Conservation (phyloP, 2,888 invertebrate genomes). For the Ganaspis brasiliensis region DNA sequence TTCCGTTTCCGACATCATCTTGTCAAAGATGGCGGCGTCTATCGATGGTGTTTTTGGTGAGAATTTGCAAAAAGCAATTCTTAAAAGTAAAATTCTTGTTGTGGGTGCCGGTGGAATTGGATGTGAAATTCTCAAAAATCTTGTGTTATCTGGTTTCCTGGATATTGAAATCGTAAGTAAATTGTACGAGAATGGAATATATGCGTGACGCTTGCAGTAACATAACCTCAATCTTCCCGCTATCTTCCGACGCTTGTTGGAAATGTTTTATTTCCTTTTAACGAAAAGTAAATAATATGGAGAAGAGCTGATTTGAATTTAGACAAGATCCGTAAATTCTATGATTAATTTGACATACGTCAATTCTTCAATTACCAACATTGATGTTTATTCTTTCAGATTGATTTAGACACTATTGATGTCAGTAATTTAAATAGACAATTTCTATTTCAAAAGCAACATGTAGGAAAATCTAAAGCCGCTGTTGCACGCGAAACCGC, state of each 20-base stretch:
- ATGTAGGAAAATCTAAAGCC: conserved; percentile 99
- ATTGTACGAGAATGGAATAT: conserved; percentile 28
- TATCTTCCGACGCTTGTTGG: conserved; percentile 50
- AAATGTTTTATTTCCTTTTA: neutral
- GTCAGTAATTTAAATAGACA: conserved; percentile 99
- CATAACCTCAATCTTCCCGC: conserved; percentile 53
- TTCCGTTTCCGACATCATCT: neutral
- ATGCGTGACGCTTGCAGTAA: conserved; percentile 48
- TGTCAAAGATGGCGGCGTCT: conserved; percentile 84
- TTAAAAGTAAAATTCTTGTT: conserved; percentile 89
- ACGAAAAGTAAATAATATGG: neutral
- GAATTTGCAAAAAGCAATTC: conserved; percentile 85
- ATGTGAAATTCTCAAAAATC: conserved; percentile 98
- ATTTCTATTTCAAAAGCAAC: conserved; percentile 98
- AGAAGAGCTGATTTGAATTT: neutral
- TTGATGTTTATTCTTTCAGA: conserved; percentile 84
- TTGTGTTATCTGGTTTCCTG: conserved; percentile 96
- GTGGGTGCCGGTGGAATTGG: conserved; percentile 99
- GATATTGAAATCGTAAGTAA: conserved; percentile 95
- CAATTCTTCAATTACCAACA: neutral
- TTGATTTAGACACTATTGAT: conserved; percentile 99
- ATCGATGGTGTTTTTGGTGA: conserved; percentile 86
- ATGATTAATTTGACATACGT: too few relatives aligned
- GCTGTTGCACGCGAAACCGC: conserved; percentile 95
- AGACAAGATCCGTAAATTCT: too few relatives aligned